phyloP scores from a whole-genome alignment of 2,797 vertebrate genomes.

The Distichodus sexfasciatus region DNA sequence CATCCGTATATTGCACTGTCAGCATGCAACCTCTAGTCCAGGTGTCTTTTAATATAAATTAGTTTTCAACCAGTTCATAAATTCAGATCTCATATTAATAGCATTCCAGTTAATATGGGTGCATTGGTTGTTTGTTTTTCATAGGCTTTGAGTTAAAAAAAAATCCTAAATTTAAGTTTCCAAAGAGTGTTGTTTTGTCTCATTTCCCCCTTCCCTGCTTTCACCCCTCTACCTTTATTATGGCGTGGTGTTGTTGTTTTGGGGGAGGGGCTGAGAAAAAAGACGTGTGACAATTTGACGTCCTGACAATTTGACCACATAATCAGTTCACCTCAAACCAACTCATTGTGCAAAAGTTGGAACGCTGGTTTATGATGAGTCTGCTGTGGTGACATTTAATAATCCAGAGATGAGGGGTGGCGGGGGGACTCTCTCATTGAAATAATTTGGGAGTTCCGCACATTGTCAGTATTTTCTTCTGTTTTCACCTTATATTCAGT shows the following conservation, averaged over 20 bases:
- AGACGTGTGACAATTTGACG: no score
- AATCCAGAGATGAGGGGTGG: not conserved
- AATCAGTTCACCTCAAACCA: slow-evolving; percentile 15
- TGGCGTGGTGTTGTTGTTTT: not conserved
- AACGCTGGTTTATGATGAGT: no score
- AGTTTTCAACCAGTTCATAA: slow-evolving; percentile 32
- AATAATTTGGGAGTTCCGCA: slow-evolving; percentile 24
- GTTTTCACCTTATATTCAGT: slow-evolving; percentile 23
- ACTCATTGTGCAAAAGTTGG: slow-evolving; percentile 12
- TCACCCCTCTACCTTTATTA: not conserved
- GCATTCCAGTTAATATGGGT: slow-evolving; percentile 4
- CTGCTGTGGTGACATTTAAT: slow-evolving; percentile 20
- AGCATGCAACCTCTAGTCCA: slow-evolving; percentile 53
- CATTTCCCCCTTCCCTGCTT: not conserved
- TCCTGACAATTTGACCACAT: not conserved
- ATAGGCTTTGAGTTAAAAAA: not conserved
- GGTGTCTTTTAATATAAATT: slow-evolving; percentile 26
- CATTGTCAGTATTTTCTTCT: slow-evolving; percentile 19
- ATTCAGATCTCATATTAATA: slow-evolving; percentile 17
- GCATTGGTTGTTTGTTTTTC: not conserved
- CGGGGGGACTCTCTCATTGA: not conserved
- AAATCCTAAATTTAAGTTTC: not conserved
- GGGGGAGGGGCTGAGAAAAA: not conserved
- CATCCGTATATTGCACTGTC: slow-evolving; percentile 41
- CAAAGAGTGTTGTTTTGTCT: not conserved